Conservation (phyloP, 2,113 vertebrate species). For the Hemicordylus capensis region DNA sequence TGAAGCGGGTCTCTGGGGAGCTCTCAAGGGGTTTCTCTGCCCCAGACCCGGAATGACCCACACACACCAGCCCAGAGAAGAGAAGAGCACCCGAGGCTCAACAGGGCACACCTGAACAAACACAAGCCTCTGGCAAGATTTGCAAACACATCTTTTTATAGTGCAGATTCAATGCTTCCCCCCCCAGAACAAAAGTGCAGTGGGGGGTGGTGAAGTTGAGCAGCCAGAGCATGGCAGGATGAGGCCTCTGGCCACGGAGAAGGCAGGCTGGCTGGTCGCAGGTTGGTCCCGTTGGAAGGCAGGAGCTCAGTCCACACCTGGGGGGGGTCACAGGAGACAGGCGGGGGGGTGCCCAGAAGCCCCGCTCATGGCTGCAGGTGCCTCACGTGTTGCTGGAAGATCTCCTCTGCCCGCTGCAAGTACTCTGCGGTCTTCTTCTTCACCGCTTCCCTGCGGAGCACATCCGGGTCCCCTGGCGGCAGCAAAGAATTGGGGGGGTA, state of each 20-base stretch:
- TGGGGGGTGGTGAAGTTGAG: background rate
- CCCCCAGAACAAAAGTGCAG: background rate
- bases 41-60: too few relatives aligned
- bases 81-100: too few relatives aligned
- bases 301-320: background rate
- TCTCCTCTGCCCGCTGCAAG: slow-evolving; percentile 83
- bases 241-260: background rate
- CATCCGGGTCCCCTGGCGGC: slow-evolving; percentile 79
- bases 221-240: background rate
- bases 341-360: too few relatives aligned
- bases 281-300: background rate
- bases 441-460: slow-evolving; percentile 80
- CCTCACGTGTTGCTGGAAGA: slow-evolving; percentile 72
- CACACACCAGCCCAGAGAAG: too few relatives aligned
- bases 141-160: background rate
- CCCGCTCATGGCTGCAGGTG: slow-evolving; percentile 9
- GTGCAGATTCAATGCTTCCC: background rate
- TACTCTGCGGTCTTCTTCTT: slow-evolving; percentile 85
- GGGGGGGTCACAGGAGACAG: too few relatives aligned
- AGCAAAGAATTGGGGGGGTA: background rate
- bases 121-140: background rate
- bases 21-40: too few relatives aligned
- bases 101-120: too few relatives aligned
- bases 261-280: too few relatives aligned
- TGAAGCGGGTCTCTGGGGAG: too few relatives aligned